phyloP scores from a whole-genome alignment of 2,797 vertebrate genomes.

The Macropus fuliginosus region DNA sequence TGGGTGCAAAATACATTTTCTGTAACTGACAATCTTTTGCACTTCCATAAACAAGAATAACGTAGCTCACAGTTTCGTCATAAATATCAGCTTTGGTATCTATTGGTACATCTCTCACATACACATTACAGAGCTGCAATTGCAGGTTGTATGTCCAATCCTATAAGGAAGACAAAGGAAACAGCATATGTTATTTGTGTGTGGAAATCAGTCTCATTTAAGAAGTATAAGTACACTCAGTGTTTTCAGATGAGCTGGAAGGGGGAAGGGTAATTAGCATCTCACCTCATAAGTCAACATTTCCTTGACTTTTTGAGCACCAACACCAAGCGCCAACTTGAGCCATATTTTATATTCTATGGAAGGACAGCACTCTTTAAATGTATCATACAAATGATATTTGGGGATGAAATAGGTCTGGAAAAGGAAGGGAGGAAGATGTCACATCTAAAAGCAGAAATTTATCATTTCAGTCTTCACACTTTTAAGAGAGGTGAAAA shows the following conservation, averaged over 20 bases:
- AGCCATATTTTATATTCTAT: constrained; percentile 83
- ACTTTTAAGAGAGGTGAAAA: not conserved
- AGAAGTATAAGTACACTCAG: not conserved
- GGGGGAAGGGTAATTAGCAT: constrained; percentile 16
- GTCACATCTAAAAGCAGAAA: not conserved
- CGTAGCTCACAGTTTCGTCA: constrained; percentile 78
- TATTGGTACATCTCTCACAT: constrained; percentile 78
- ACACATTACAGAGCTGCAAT: constrained; percentile 73
- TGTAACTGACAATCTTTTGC: constrained; percentile 78
- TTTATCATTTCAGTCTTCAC: constrained; percentile 29
- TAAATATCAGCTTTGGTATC: constrained; percentile 77
- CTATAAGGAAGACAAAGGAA: constrained; percentile 66
- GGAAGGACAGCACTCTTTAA: constrained; percentile 73
- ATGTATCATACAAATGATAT: constrained; percentile 74
- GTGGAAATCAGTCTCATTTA: constrained; percentile 13
- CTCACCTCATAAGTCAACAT: constrained; percentile 79
- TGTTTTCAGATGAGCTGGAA: constrained; percentile 14
- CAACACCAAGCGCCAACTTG: constrained; percentile 78
- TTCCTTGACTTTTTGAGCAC: constrained; percentile 79
- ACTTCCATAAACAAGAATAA: constrained; percentile 82
- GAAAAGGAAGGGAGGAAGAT: constrained; percentile 30
- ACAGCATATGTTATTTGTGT: constrained; percentile 11
- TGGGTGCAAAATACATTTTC: constrained; percentile 79
- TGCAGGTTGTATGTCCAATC: constrained; percentile 81
- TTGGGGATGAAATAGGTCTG: constrained; percentile 82